phyloP scores from a whole-genome alignment of 2,797 vertebrate species.

The Amniataba percoides region DNA sequence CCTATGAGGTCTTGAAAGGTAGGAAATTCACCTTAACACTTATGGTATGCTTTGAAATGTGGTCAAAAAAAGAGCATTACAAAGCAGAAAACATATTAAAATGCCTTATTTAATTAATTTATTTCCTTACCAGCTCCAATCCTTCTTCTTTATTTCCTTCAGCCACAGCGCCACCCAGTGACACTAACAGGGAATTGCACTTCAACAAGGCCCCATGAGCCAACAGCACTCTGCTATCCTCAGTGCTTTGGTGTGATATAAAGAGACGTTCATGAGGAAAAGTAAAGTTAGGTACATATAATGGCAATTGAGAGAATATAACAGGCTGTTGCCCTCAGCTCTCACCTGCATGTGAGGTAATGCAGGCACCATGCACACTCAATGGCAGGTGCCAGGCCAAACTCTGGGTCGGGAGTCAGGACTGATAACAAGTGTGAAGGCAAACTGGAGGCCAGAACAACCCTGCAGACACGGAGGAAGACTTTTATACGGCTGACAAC shows the following conservation, averaged over 20 bases:
- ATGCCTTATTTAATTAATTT: neutral
- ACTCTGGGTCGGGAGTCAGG: conserved; percentile 85
- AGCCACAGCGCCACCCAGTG: conserved; percentile 85
- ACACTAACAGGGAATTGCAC: conserved; percentile 86
- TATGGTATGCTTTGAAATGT: neutral
- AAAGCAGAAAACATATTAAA: neutral
- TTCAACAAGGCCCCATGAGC: conserved; percentile 80
- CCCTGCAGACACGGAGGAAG: conserved; percentile 77
- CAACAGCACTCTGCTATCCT: conserved; percentile 81
- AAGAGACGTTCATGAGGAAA: neutral
- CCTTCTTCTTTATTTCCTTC: conserved; percentile 80
- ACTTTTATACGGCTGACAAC: neutral
- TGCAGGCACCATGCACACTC: conserved; percentile 97
- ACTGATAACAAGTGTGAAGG: conserved; percentile 86
- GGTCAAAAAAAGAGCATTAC: neutral
- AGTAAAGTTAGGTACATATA: neutral
- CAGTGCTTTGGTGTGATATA: conserved; percentile 70
- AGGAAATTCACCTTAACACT: neutral
- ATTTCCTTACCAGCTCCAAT: conserved; percentile 89
- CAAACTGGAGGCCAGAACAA: conserved; percentile 87
- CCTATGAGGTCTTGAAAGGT: neutral
- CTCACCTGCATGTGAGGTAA: conserved; percentile 93
- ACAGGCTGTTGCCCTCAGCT: neutral
- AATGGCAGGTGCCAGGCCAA: conserved; percentile 87
- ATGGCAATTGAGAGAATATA: neutral